Evolutionary conservation across 1,140 invertebrate genomes (phyloP), one percentile per base, ranked within the genome.

Genomic region (Phocides pigmalion): DNA sequence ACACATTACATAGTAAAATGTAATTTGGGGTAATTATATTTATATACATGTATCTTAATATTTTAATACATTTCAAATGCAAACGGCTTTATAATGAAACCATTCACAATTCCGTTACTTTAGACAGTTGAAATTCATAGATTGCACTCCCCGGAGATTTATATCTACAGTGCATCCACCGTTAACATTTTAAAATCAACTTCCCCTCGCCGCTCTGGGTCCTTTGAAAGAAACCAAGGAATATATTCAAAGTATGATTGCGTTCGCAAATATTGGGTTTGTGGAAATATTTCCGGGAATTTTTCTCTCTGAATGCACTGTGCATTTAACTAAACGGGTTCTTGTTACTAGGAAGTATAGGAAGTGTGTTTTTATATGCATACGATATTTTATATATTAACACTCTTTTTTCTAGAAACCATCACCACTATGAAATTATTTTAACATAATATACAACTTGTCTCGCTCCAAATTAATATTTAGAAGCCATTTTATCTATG

Each of bases 171-270:
- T 44, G 37, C 53, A 56, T 20, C 37, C 53, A 22, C 8, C 53
- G 50, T 53, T 53, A 53, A 20, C 50, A 53, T 53, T 53, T 53
- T 37, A 53, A 53, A 53, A 39, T 39, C 32, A 53, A 53, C 39
- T 53, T 39, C 32, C 32, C 42, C 32, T 16, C 32, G 32, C 32
- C 20, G 20, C 17, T 44, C 39, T 16, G 2, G 20, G 20, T 44
- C 53, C 22, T 58, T 56, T 56, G 53, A 56, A 53, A 28, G 20
- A 44, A 44, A 25, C 20, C 22, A 25, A 25, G 53, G 14, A 44
- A 58, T 32, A 17, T 58, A 44, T 44, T n/a, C 22, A 44, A 11
- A 58, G 53, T 58, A 42, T 20, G 41, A 58, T 58, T 56, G 37
- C 51, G 17, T 16, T 44, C 20, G 20, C 22, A 44, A 32, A 56